Conservation (phyloP, 2,797 vertebrate genomes). For the Enteromius treurensis region DNA sequence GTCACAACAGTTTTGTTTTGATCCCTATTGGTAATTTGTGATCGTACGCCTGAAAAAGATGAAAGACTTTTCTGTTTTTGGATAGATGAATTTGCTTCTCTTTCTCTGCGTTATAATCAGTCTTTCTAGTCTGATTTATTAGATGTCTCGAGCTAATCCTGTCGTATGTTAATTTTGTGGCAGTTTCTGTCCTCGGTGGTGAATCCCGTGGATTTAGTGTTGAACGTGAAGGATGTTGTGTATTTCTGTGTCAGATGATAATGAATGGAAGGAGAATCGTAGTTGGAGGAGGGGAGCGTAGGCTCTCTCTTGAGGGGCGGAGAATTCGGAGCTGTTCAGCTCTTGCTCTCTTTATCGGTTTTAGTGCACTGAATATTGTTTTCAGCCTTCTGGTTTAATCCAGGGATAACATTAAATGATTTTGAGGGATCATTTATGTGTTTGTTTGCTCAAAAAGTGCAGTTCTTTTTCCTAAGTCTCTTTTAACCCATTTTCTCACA, state of each 20-base stretch:
- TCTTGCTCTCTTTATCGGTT: slow-evolving; percentile 3
- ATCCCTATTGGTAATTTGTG: background rate
- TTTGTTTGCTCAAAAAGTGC: slow-evolving; percentile 3
- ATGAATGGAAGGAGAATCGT: slow-evolving; percentile 31
- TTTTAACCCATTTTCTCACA: slow-evolving; percentile 39
- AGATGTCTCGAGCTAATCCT: background rate
- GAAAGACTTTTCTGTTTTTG: background rate
- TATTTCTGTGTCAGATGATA: slow-evolving; percentile 37
- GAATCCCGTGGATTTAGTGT: slow-evolving; percentile 26
- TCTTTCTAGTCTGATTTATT: slow-evolving; percentile 27
- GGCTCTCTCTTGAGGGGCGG: slow-evolving; percentile 24
- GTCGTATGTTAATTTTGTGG: slow-evolving; percentile 29
- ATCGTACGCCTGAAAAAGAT: background rate
- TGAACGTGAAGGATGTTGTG: slow-evolving; percentile 35
- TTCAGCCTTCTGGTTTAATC: background rate
- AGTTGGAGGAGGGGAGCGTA: slow-evolving; percentile 29
- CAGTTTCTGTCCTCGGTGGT: slow-evolving; percentile 12
- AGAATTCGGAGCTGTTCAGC: slow-evolving; percentile 7
- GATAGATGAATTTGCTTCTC: background rate
- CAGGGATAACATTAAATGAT: background rate
- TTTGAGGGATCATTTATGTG: slow-evolving; percentile 26
- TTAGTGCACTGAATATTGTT: background rate
- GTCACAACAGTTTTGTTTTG: background rate
- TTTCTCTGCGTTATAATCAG: slow-evolving; percentile 2
- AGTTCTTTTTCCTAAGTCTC: slow-evolving; percentile 28